These are phyloP conservation scores for Pogonognathellus flavescens DNA, from an alignment of 1,140 invertebrate genomes.

Conservation along the genomic window DNA sequence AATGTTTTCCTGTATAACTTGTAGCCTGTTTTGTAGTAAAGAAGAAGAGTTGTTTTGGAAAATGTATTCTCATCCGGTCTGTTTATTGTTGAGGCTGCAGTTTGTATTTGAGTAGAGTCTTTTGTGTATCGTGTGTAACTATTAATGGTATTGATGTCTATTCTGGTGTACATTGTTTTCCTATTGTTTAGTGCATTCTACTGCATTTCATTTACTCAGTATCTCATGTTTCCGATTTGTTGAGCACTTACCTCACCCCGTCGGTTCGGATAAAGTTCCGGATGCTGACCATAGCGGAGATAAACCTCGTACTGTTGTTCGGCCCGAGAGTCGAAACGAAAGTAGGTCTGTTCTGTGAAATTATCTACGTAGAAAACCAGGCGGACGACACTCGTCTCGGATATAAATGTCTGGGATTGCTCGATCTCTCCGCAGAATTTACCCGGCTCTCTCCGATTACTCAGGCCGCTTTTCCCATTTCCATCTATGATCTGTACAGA, in stretches of 20 bases:
- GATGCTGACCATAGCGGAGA: slow-evolving; percentile 84
- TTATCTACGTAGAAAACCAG: slow-evolving; percentile 91
- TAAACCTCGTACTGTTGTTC: slow-evolving; percentile 92
- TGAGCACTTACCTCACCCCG: slow-evolving; percentile 79
- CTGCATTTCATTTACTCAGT: slow-evolving; percentile 25
- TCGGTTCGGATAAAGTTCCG: slow-evolving; percentile 90
- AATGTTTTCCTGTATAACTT: too few relatives aligned
- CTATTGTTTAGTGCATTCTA: slow-evolving; percentile 1
- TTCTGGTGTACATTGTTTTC: background rate
- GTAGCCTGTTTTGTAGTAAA: too few relatives aligned
- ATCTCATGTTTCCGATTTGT: slow-evolving; percentile 28
- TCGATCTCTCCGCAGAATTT: slow-evolving; percentile 93
- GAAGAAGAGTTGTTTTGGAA: too few relatives aligned
- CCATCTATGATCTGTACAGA: slow-evolving; percentile 81
- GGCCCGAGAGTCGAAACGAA: slow-evolving; percentile 82
- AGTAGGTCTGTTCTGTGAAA: slow-evolving; percentile 90
- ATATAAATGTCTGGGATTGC: slow-evolving; percentile 93
- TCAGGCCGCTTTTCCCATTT: slow-evolving; percentile 87
- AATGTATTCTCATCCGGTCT: too few relatives aligned
- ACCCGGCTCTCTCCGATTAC: slow-evolving; percentile 86
- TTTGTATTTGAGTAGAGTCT: too few relatives aligned
- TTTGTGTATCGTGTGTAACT: too few relatives aligned
- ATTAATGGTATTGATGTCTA: background rate
- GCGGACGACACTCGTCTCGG: slow-evolving; percentile 91
- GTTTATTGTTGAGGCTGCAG: too few relatives aligned